Base-by-base conservation (phyloP, 2,113 vertebrate genomes). In the Melanostigma gelatinosum region DNA sequence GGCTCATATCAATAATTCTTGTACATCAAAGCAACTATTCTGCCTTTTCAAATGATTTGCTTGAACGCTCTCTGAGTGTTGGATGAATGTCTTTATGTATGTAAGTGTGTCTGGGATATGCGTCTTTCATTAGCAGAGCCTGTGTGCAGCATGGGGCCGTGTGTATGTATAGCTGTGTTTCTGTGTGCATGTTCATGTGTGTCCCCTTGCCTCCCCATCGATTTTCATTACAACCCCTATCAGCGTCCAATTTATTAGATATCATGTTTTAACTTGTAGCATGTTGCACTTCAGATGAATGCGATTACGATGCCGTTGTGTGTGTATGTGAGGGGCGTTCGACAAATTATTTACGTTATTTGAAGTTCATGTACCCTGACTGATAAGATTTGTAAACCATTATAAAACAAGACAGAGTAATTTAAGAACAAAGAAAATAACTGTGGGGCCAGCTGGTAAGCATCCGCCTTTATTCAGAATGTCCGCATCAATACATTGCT, bases 1-100 rank as follows among this genome's bases (percentile, higher is more conserved):
- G 72, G n/a, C 79, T 77, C 62, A 75, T 85, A 88, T 89, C 75
- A 88, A 86, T 81, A 86, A 84, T 79, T 79, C 58, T 82, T 79
- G 79, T 27, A 73, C 75, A 83, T 87, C 81, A 80, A 89, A 79
- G 72, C 71, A 90, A 93, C 90, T 87, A 86, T 84, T 85, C 75
- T 79, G 60, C 10, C 83, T 83, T 85, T 89, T 91, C 81, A 86
- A 80, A 89, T 89, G 4, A 83, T 91, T 85, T 88, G 84, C 69
- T 85, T 78, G 76, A 91, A 74, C 2, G 54, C 55, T n/a, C 64
- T 72, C 40, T 86, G 60, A 80, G 68, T 29, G 54, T 72, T 64
- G 27, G 57, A 80, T 85, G 44, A 55, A 80, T 81, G 12, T 78
- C 64, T 91, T 65, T 84, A 80, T 72, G 48, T 62, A 46, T 83